phyloP scores from a whole-genome alignment of 1,140 invertebrate genomes.

The Anagrus nilaparvatae region DNA sequence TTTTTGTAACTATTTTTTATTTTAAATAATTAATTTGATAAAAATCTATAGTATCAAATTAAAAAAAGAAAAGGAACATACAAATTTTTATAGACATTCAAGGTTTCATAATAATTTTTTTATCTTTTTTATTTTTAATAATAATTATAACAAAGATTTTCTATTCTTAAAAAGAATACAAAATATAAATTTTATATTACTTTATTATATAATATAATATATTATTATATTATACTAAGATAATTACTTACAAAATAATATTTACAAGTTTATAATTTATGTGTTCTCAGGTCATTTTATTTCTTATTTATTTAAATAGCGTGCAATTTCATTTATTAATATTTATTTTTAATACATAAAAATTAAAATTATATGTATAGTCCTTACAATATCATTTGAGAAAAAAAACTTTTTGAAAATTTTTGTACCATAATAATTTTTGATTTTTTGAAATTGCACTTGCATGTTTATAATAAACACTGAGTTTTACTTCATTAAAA shows the following conservation, averaged over 20 bases:
- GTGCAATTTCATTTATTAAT: constrained; percentile 12
- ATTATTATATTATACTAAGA: constrained; percentile 14
- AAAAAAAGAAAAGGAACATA: neutral
- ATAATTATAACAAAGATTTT: constrained; percentile 13
- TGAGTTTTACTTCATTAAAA: too few relatives aligned
- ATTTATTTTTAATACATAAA: constrained; percentile 13
- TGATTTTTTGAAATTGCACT: neutral
- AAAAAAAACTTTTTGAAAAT: constrained; percentile 9
- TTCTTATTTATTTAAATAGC: constrained; percentile 12
- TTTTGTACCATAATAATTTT: constrained; percentile 4
- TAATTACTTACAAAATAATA: constrained; percentile 15
- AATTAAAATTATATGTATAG: constrained; percentile 11
- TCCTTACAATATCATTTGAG: neutral
- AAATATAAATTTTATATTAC: constrained; percentile 14
- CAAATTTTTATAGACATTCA: constrained; percentile 9
- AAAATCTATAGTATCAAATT: too few relatives aligned
- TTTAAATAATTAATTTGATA: too few relatives aligned
- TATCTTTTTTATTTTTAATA: constrained; percentile 4
- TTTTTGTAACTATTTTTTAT: neutral
- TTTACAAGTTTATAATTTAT: constrained; percentile 16
- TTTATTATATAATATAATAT: too few relatives aligned
- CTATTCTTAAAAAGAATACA: constrained; percentile 13
- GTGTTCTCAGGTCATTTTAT: constrained; percentile 11
- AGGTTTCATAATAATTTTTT: constrained; percentile 5
- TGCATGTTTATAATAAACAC: too few relatives aligned